Evolutionary conservation across 2,888 invertebrate species (phyloP).

Genomic region (Thysanoteuthis rhombus): DNA sequence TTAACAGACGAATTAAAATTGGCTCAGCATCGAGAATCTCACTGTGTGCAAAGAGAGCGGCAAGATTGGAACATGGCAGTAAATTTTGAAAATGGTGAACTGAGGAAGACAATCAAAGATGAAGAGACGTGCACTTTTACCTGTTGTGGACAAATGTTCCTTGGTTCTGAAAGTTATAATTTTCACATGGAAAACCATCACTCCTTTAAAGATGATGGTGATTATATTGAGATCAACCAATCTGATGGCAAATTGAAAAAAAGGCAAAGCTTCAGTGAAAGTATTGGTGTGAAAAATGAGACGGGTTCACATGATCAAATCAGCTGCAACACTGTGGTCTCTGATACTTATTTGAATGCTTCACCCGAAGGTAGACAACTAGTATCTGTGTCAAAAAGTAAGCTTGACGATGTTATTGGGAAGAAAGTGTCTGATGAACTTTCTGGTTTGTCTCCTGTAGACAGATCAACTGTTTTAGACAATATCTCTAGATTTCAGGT

Average conservation of each 20-base stretch:
- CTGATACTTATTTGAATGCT: background rate
- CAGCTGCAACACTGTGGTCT: background rate
- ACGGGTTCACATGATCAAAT: background rate
- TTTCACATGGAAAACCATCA: background rate
- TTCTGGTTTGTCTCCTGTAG: background rate
- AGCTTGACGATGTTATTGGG: background rate
- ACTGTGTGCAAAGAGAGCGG: background rate
- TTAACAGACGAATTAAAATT: background rate
- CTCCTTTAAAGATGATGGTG: background rate
- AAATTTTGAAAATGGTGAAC: background rate
- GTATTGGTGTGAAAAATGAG: background rate
- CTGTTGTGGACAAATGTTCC: constrained; percentile 22
- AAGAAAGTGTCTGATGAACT: background rate
- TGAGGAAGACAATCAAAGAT: background rate
- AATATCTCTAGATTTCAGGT: background rate
- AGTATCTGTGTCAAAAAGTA: background rate
- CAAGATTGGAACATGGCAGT: background rate
- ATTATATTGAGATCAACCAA: background rate
- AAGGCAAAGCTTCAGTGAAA: background rate
- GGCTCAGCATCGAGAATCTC: background rate
- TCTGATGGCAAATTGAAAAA: background rate
- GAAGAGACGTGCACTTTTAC: background rate
- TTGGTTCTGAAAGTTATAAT: constrained; percentile 14
- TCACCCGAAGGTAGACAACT: background rate
- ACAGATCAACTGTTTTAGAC: background rate